Evolutionary conservation across 2,113 vertebrate genomes (phyloP).

Genomic region (Chionis minor): DNA sequence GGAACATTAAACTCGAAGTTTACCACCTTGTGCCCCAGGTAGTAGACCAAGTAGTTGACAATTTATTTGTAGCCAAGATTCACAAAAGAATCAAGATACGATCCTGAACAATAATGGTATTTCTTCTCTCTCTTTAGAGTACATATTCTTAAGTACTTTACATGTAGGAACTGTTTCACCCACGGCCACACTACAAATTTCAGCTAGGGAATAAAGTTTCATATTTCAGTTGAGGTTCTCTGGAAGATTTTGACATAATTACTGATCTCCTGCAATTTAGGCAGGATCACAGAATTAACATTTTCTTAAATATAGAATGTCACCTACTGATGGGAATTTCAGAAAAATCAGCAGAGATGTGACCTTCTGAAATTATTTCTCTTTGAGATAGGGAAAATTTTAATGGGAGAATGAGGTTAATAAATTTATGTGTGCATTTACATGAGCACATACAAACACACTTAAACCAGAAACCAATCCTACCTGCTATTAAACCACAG

Average conservation of each 20-base stretch:
- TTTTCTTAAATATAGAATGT: background rate
- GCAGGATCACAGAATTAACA: background rate
- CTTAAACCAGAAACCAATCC: background rate
- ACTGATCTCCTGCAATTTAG: background rate
- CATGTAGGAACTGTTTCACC: background rate
- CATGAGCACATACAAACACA: background rate
- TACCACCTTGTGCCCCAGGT: background rate
- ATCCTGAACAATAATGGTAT: background rate
- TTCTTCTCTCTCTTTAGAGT: background rate
- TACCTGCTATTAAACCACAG: background rate
- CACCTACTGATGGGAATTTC: background rate
- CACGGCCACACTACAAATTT: background rate
- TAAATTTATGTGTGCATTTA: background rate
- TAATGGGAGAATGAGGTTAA: background rate
- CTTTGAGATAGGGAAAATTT: background rate
- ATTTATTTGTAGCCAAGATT: background rate
- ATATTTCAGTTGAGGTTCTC: background rate
- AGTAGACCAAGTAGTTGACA: background rate
- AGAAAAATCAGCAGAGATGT: background rate
- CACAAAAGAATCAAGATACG: background rate
- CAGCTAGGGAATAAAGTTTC: background rate
- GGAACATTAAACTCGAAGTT: background rate
- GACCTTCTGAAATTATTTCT: background rate
- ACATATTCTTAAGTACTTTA: background rate
- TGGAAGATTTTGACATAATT: slow-evolving; percentile 1